Evolutionary conservation across 1,140 invertebrate genomes (phyloP), one percentile per base, ranked within the genome.

Genomic region (Battus philenor): DNA sequence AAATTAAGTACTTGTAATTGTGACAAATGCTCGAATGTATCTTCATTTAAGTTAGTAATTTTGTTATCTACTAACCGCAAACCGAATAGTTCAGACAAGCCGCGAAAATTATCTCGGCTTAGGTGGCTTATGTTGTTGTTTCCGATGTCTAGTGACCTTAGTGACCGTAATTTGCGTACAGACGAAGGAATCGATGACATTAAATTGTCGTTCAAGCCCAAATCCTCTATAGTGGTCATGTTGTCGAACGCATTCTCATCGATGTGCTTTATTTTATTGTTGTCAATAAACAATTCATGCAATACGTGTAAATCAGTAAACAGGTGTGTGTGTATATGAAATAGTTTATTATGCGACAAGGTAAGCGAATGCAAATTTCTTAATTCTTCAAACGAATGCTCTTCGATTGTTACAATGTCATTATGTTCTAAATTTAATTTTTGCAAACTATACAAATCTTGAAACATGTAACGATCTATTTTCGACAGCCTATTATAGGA

Each of bases 371-470:
- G 92, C 11, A 96, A 87, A 69, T 93, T 94, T 68, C 90, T 89
- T 31, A 95, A 86, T 27, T 92, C 90, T 7, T 85, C 73, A 75
- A 96, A 95, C 9, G 93, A 91, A 30, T 91, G 89, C 44, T 94
- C 91, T 8, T 90, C 89, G 39, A 96, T 90, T 20, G 81, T 88
- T 31, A 90, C 88, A 34, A 96, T 93, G 11, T 89, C 81, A 74
- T 96, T 96, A 62, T 92, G 87, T 47, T 94, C 91, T 41, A 95
- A 83, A 63, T 92, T 91, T 12, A 96, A 78, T 22, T 93, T 89
- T 84, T 95, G 93, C 13, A 96, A 86, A 57, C 90, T 93, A 70
- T 90, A 90, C 13, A 95, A 84, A 50, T 93, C 91, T 57, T 91
- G 89, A 70, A 95, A 95, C 26, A 93, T 89, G 44, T 89, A 88